Conservation (phyloP, 2,888 invertebrate genomes). For the Oligia strigilis region DNA sequence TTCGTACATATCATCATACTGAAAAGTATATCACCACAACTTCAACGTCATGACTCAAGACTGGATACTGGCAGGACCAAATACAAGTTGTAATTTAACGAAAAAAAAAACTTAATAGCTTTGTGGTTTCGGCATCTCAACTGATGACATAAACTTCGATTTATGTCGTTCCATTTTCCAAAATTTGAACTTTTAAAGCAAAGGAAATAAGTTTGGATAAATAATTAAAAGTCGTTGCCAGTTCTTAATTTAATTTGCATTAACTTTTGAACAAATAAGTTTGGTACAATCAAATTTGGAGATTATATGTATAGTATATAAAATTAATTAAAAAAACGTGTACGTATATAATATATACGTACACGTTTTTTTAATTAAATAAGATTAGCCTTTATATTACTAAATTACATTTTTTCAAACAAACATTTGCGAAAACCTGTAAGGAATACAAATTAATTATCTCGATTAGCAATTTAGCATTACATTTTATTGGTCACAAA, state of each 20-base stretch:
- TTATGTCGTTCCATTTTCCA: conserved; percentile 22
- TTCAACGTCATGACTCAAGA: neutral
- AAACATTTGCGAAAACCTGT: conserved; percentile 1
- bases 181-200: conserved; percentile 11
- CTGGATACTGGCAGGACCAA: neutral
- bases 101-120: neutral
- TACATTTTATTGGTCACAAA: conserved; percentile 27
- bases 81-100: no score
- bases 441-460: conserved; percentile 26
- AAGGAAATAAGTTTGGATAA: conserved; percentile 34
- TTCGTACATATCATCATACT: neutral
- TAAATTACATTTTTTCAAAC: neutral
- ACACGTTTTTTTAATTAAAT: neutral
- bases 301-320: no score
- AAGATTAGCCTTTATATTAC: neutral
- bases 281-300: conserved; percentile 1
- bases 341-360: no score
- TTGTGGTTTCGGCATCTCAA: neutral
- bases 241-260: conserved; percentile 30
- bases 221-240: conserved; percentile 16
- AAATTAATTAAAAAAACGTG: no score
- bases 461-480: conserved; percentile 4
- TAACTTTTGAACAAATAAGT: neutral
- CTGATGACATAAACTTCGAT: no score
- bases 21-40: conserved; percentile 8